These are phyloP conservation scores for Cryptocephalus moraei DNA, from an alignment of 2,888 invertebrate genomes.

Conservation along the genomic window DNA sequence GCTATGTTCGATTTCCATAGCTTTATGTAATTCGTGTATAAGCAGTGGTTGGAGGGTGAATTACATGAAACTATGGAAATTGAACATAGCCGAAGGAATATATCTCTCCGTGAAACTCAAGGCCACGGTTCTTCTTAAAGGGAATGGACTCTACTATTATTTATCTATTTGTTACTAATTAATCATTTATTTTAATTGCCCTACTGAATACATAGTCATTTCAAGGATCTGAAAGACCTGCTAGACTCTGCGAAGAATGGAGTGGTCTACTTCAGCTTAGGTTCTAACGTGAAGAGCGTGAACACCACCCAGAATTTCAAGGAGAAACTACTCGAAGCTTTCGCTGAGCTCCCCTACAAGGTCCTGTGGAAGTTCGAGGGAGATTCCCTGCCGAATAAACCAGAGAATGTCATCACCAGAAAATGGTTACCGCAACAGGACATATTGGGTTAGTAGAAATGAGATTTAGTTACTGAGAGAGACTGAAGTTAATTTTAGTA, in stretches of 20 bases:
- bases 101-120: too few relatives aligned
- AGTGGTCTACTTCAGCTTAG: conserved; percentile 36
- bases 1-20: too few relatives aligned
- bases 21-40: too few relatives aligned
- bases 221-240: conserved; percentile 30
- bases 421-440: conserved; percentile 43
- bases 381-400: conserved; percentile 28
- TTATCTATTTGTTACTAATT: too few relatives aligned
- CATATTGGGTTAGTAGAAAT: conserved; percentile 29
- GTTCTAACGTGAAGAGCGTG: conserved; percentile 34
- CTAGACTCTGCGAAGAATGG: conserved; percentile 32
- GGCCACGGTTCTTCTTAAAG: too few relatives aligned
- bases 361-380: conserved; percentile 40
- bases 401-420: conserved; percentile 32
- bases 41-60: too few relatives aligned
- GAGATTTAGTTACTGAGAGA: background rate
- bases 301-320: conserved; percentile 28
- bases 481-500: too few relatives aligned
- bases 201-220: background rate
- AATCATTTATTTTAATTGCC: too few relatives aligned
- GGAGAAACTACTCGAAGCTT: conserved; percentile 29
- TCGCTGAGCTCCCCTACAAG: conserved; percentile 34
- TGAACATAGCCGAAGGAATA: too few relatives aligned
- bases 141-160: too few relatives aligned
- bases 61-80: too few relatives aligned